Evolutionary conservation across 2,113 vertebrate genomes (phyloP).

Genomic region (Bettongia penicillata): DNA sequence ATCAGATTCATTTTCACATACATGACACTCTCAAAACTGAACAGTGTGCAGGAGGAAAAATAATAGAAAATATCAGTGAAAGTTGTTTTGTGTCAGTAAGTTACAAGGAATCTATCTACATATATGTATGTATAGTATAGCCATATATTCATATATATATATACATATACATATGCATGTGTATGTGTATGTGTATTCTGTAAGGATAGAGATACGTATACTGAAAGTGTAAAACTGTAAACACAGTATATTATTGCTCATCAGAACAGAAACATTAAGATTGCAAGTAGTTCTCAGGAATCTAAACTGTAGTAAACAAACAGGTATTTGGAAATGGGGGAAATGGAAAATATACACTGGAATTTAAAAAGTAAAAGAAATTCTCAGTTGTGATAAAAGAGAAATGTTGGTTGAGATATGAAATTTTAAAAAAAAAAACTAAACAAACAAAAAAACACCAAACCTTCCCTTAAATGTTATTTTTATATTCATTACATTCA

Average conservation of each 20-base stretch:
- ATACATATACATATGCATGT: background rate
- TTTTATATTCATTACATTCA: background rate
- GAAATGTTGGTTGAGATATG: slow-evolving; percentile 27
- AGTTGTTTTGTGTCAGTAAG: slow-evolving; percentile 14
- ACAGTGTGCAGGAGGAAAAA: background rate
- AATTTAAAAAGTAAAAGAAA: slow-evolving; percentile 13
- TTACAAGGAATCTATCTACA: background rate
- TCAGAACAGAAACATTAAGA: slow-evolving; percentile 43
- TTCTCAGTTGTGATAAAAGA: slow-evolving; percentile 45
- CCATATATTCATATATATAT: too few species aligned
- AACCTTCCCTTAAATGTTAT: background rate
- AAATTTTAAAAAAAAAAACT: background rate
- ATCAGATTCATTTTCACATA: slow-evolving; percentile 34
- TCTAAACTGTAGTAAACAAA: slow-evolving; percentile 35
- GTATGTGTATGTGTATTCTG: slow-evolving; percentile 14
- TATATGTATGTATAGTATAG: background rate
- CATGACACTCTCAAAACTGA: slow-evolving; percentile 29
- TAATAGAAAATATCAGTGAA: slow-evolving; percentile 1
- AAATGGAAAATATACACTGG: slow-evolving; percentile 21
- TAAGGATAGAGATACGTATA: background rate
- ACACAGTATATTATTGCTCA: background rate
- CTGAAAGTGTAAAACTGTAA: background rate
- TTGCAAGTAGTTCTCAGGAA: slow-evolving; percentile 23
- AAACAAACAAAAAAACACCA: background rate
- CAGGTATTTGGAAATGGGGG: slow-evolving; percentile 48